phyloP scores from a whole-genome alignment of 2,113 vertebrate genomes.

The Hemiprocne comata region DNA sequence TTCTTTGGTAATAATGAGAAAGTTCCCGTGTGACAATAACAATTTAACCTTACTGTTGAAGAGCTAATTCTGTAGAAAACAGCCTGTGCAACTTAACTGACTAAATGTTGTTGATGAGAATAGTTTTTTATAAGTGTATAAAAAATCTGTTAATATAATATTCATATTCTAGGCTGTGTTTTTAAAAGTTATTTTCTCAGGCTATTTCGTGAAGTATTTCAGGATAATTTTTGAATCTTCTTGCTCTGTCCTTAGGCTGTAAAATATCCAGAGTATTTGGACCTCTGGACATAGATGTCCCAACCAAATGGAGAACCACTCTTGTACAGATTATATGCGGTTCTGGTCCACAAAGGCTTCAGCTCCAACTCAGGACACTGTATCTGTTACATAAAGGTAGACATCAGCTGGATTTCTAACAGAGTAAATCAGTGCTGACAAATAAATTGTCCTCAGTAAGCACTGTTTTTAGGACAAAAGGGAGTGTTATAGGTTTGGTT shows the following conservation, averaged over 20 bases:
- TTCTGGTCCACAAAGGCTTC: slow-evolving; percentile 93
- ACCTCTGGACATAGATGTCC: slow-evolving; percentile 94
- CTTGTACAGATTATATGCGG: slow-evolving; percentile 84
- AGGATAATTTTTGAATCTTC: not conserved
- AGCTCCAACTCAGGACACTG: slow-evolving; percentile 95
- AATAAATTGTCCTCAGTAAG: not conserved
- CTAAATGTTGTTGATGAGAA: not conserved
- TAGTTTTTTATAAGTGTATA: not conserved
- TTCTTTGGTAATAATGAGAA: not conserved
- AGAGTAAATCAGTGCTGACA: not conserved
- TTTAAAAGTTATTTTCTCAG: not conserved
- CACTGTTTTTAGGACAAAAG: not conserved
- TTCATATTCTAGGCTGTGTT: not conserved
- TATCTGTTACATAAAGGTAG: slow-evolving; percentile 95
- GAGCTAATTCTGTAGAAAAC: not conserved
- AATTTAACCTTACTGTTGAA: not conserved
- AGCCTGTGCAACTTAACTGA: not conserved
- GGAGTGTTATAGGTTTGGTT: not conserved
- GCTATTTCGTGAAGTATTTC: not conserved
- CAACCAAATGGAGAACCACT: slow-evolving; percentile 89
- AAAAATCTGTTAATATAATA: not conserved
- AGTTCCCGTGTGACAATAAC: not conserved
- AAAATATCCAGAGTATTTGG: slow-evolving; percentile 91
- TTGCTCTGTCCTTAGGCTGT: slow-evolving; percentile 83
- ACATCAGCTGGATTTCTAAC: not conserved